These are phyloP conservation scores for Panthera tigris DNA, from an alignment of 2,113 vertebrate species.

Conservation along the genomic window DNA sequence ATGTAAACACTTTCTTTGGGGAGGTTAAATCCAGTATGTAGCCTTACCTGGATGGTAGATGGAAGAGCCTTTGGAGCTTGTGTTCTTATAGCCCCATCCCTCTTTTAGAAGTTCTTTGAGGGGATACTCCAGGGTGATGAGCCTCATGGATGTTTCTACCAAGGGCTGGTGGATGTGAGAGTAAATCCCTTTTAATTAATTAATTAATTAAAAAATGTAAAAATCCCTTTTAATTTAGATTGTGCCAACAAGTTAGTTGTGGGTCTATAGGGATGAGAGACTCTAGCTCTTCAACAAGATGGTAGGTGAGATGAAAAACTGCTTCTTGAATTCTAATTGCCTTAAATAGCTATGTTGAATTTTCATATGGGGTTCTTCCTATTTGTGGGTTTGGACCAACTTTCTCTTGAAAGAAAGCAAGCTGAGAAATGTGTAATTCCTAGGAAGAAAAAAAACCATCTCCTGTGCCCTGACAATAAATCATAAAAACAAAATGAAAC, in stretches of 20 bases:
- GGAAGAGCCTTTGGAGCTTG: neutral
- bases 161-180: neutral
- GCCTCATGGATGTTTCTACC: neutral
- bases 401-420: constrained; percentile 23
- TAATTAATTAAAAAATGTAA: neutral
- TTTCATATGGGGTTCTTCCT: neutral
- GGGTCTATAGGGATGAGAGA: neutral
- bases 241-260: neutral
- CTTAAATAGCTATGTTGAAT: constrained; percentile 11
- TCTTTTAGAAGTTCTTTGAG: neutral
- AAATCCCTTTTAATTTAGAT: neutral
- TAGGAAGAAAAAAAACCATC: neutral
- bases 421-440: neutral
- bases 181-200: neutral
- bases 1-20: neutral
- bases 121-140: neutral
- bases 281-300: neutral
- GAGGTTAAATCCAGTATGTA: neutral
- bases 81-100: neutral
- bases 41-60: neutral
- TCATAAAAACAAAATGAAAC: neutral
- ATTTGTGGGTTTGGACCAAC: neutral
- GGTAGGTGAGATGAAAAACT: neutral
- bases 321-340: neutral
- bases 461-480: neutral